Conservation (phyloP, 2,888 invertebrate genomes). For the Trichacis sp. region DNA sequence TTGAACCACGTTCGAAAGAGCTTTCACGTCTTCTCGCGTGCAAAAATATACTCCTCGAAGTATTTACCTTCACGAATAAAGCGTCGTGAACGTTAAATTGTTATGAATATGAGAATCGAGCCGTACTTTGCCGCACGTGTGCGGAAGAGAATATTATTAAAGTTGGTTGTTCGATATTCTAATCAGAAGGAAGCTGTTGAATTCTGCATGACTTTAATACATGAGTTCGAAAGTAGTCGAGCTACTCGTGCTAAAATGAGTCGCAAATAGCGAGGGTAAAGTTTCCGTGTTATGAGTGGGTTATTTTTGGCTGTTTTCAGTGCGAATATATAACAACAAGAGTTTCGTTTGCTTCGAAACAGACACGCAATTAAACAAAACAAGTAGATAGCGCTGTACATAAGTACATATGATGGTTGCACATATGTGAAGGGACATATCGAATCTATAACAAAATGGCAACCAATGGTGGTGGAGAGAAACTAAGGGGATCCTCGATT, state of each 20-base stretch:
- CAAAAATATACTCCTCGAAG: too few species aligned
- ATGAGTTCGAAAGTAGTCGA: neutral
- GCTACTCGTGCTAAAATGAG: too few species aligned
- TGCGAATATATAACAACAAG: neutral
- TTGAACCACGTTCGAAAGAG: neutral
- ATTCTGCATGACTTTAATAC: neutral
- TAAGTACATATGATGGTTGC: constrained; percentile 4
- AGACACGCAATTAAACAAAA: neutral
- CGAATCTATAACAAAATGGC: constrained; percentile 45
- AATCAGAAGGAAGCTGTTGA: constrained; percentile 7
- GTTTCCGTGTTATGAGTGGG: too few species aligned
- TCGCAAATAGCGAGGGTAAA: too few species aligned
- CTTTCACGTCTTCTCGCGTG: too few species aligned
- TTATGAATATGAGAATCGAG: constrained; percentile 6
- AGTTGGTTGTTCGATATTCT: constrained; percentile 10
- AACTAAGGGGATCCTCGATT: constrained; percentile 44
- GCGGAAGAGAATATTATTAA: constrained; percentile 1
- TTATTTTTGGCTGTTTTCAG: neutral
- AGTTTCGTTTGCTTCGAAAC: neutral
- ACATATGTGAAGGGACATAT: constrained; percentile 36
- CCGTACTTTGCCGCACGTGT: neutral
- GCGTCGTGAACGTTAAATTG: neutral
- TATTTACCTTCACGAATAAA: neutral
- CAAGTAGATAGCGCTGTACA: constrained; percentile 4
- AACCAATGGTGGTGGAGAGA: constrained; percentile 43